These are phyloP conservation scores for Ellobium chinense DNA, from an alignment of 2,888 invertebrate species.

Conservation along the genomic window DNA sequence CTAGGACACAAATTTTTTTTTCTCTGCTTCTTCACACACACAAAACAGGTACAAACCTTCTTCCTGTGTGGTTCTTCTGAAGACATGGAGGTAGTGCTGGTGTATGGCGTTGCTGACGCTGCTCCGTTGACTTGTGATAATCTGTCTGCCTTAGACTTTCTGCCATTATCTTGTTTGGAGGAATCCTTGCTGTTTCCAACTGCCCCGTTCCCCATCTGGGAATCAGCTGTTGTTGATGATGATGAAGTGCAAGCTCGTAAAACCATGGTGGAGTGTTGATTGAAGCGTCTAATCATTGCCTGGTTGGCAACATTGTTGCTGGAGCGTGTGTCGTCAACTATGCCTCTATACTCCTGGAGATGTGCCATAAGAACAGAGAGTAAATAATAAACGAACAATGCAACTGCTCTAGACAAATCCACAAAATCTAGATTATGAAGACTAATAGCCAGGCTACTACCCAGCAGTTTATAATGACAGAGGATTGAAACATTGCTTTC, in stretches of 20 bases:
- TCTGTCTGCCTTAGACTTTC: slow-evolving; percentile 6
- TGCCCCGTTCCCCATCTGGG: background rate
- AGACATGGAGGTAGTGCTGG: background rate
- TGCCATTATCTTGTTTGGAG: background rate
- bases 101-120: background rate
- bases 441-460: too few species aligned
- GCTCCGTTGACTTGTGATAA: slow-evolving; percentile 6
- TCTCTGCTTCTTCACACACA: background rate
- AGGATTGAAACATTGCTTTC: too few species aligned
- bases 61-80: slow-evolving; percentile 30
- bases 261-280: slow-evolving; percentile 99
- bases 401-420: background rate
- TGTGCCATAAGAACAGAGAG: too few species aligned
- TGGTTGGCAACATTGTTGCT: slow-evolving; percentile 63
- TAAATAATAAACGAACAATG: background rate
- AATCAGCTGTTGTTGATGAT: background rate
- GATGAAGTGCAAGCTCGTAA: slow-evolving; percentile 79
- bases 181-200: background rate
- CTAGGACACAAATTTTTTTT: background rate
- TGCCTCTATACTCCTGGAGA: slow-evolving; percentile 68
- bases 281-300: slow-evolving; percentile 94
- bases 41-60: slow-evolving; percentile 33
- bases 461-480: too few species aligned
- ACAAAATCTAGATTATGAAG: too few species aligned
- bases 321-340: slow-evolving; percentile 57